Percentiles rank a stretch among this genome's conserved stretches.
Evolutionary conservation across 2,888 invertebrate genomes (phyloP).

Genomic region (Rotaria macrura): DNA sequence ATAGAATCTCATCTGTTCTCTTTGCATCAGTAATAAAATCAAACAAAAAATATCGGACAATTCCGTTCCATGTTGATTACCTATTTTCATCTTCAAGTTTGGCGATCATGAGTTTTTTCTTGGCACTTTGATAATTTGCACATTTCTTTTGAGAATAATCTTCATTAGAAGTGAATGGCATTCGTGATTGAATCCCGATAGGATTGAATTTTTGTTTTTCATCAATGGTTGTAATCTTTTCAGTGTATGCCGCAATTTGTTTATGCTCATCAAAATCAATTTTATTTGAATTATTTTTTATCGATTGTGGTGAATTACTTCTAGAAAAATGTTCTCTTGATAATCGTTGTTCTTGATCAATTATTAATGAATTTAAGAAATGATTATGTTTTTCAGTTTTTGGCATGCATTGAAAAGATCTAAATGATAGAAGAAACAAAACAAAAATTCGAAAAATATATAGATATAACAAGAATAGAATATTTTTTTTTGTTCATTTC

Average conservation of each 20-base stretch:
- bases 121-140: background rate
- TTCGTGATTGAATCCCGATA: background rate
- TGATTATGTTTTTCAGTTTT: background rate
- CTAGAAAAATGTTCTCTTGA: background rate
- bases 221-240: background rate
- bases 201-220: background rate
- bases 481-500: too few relatives aligned
- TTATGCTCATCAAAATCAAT: background rate
- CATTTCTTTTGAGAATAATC: background rate
- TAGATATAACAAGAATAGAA: too few relatives aligned
- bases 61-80: too few relatives aligned
- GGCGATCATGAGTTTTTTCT: background rate
- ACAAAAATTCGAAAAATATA: too few relatives aligned
- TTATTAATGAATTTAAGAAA: background rate
- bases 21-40: too few relatives aligned
- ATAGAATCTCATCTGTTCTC: too few relatives aligned
- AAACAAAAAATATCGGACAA: too few relatives aligned
- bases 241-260: background rate
- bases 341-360: background rate
- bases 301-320: background rate
- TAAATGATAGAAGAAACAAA: too few relatives aligned
- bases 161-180: background rate
- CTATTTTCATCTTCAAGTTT: constrained; percentile 15
- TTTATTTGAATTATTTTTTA: background rate
- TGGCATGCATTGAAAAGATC: background rate